Percentiles rank a stretch among this genome's conserved stretches.
These are phyloP conservation scores for Scaptomyza tumidula DNA, from an alignment of 2,888 invertebrate genomes.

Conservation along the genomic window DNA sequence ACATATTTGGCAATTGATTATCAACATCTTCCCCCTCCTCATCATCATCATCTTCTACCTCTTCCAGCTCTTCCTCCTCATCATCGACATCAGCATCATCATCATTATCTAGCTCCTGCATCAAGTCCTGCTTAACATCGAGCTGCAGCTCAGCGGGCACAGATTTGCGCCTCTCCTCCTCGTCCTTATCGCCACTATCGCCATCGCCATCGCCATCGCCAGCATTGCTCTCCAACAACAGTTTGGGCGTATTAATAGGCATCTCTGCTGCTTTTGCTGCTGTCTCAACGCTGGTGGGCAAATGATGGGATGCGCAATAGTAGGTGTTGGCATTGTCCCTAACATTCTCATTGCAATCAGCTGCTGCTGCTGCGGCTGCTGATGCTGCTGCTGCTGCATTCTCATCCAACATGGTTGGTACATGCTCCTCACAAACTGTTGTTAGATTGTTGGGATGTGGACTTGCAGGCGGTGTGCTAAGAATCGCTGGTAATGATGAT, in stretches of 20 bases:
- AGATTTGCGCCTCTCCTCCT: neutral
- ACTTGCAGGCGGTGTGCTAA: conserved; percentile 82
- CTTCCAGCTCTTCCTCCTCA: neutral
- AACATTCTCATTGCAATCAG: conserved; percentile 54
- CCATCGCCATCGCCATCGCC: no score
- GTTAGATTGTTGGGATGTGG: conserved; percentile 82
- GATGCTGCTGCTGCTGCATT: neutral
- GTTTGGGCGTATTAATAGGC: conserved; percentile 53
- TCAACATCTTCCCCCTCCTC: conserved; percentile 48
- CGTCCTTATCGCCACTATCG: neutral
- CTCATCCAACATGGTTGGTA: conserved; percentile 15
- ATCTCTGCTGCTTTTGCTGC: conserved; percentile 15
- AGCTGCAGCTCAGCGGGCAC: conserved; percentile 4
- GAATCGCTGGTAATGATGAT: conserved; percentile 78
- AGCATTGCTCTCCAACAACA: conserved; percentile 27
- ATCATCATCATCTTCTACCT: conserved; percentile 29
- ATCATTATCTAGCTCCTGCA: neutral
- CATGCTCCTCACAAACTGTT: conserved; percentile 83
- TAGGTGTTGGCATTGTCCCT: conserved; percentile 41
- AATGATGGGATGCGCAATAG: conserved; percentile 73
- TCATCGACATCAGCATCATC: no score
- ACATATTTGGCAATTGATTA: conserved; percentile 85
- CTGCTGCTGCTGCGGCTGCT: neutral
- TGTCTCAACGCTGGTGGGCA: conserved; percentile 60
- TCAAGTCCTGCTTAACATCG: conserved; percentile 33